Evolutionary conservation across 2,888 invertebrate species (phyloP).

Genomic region (Entomobrya proxima): DNA sequence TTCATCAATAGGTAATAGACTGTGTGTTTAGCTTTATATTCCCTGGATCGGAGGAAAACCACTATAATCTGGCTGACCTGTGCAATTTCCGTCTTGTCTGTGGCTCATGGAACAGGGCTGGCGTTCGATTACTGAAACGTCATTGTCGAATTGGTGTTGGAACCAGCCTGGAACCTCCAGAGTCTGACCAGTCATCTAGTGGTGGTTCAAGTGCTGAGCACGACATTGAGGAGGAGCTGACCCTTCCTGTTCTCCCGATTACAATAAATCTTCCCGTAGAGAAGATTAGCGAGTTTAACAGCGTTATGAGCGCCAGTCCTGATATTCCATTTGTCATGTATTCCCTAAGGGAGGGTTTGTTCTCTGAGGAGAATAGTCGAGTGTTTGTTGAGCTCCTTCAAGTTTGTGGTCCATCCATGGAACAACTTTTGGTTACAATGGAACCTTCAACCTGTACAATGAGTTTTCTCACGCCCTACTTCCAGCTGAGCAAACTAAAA

Average conservation of each 20-base stretch:
- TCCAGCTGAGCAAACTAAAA: conserved; percentile 29
- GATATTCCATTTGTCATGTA: conserved; percentile 53
- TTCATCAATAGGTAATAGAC: conserved; percentile 59
- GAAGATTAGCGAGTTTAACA: conserved; percentile 30
- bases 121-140: conserved; percentile 6
- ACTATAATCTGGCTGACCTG: conserved; percentile 33
- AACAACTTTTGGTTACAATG: conserved; percentile 55
- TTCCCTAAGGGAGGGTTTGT: conserved; percentile 38
- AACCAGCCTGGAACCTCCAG: not conserved
- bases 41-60: conserved; percentile 35
- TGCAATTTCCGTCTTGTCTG: conserved; percentile 55
- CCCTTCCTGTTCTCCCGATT: conserved; percentile 47
- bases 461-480: conserved; percentile 53
- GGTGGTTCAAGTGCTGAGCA: conserved; percentile 35
- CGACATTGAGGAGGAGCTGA: conserved; percentile 53
- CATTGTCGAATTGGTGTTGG: conserved; percentile 55
- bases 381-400: conserved; percentile 37
- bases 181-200: conserved; percentile 20
- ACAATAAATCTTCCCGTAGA: conserved; percentile 32
- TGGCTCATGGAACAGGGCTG: conserved; percentile 48
- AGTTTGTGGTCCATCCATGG: conserved; percentile 52
- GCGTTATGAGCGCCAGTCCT: conserved; percentile 35
- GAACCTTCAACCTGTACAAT: conserved; percentile 56
- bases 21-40: conserved; percentile 46
- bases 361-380: conserved; percentile 31